phyloP scores from a whole-genome alignment of 1,140 invertebrate genomes.

The Copidosoma floridanum region DNA sequence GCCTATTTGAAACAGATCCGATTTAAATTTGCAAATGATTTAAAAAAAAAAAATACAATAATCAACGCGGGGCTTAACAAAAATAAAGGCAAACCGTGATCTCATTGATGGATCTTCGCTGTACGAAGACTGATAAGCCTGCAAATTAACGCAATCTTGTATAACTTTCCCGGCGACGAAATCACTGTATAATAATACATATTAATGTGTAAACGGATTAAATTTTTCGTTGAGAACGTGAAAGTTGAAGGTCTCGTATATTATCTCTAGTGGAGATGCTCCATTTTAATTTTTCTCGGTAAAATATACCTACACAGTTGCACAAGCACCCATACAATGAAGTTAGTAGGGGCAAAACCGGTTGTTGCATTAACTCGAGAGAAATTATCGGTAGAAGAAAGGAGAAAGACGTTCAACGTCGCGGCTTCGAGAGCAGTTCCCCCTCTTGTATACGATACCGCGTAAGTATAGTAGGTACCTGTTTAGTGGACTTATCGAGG shows the following conservation, averaged over 20 bases:
- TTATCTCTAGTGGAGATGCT: too few relatives aligned
- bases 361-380: neutral
- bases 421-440: slow-evolving; percentile 43
- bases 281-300: too few relatives aligned
- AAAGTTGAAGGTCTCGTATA: slow-evolving; percentile 15
- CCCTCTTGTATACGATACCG: slow-evolving; percentile 56
- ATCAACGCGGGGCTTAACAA: neutral
- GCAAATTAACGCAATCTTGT: slow-evolving; percentile 21
- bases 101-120: slow-evolving; percentile 33
- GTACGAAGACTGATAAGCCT: slow-evolving; percentile 42
- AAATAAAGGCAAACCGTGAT: slow-evolving; percentile 18
- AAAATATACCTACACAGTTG: neutral
- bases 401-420: slow-evolving; percentile 50
- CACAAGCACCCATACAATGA: slow-evolving; percentile 25
- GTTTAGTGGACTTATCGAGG: slow-evolving; percentile 43
- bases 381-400: slow-evolving; percentile 47
- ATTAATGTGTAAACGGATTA: neutral
- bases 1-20: neutral
- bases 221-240: neutral
- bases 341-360: slow-evolving; percentile 8
- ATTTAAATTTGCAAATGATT: slow-evolving; percentile 9
- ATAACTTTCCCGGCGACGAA: neutral
- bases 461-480: slow-evolving; percentile 58
- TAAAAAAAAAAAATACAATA: too few relatives aligned
- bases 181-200: neutral